These are phyloP conservation scores for Manacus vitellinus DNA, from an alignment of 2,113 vertebrate genomes.

Conservation along the genomic window DNA sequence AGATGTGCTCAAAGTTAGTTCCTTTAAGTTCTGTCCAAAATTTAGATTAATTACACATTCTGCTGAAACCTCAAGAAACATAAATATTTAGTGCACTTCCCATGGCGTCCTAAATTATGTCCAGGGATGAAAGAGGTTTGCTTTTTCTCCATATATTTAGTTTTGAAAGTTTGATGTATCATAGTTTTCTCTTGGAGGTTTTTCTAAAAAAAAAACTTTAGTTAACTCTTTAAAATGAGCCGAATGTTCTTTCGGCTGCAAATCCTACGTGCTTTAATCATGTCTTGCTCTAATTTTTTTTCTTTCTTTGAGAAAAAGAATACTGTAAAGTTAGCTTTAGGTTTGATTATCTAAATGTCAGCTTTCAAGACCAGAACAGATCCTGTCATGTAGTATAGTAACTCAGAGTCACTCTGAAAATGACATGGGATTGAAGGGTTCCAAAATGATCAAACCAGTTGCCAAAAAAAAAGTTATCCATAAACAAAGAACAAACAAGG, in stretches of 20 bases:
- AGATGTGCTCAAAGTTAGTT: not conserved
- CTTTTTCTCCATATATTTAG: not conserved
- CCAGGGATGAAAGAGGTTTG: not conserved
- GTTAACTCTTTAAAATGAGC: not conserved
- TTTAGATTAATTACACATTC: not conserved
- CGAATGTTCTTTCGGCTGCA: not conserved
- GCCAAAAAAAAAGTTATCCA: not conserved
- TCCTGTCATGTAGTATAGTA: not conserved
- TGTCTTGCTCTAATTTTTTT: not conserved
- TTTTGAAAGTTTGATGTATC: not conserved
- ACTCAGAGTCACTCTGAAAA: not conserved
- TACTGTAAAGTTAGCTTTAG: not conserved
- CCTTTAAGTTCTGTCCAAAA: conserved; percentile 3
- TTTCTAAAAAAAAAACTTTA: not conserved
- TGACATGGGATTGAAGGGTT: not conserved
- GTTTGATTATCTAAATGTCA: not conserved
- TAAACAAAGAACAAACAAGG: not conserved
- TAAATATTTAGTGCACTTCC: not conserved
- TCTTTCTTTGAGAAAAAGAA: not conserved
- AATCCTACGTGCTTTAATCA: not conserved
- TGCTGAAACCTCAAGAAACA: conserved; percentile 1
- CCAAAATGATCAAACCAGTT: not conserved
- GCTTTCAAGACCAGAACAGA: not conserved
- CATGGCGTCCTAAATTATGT: not conserved
- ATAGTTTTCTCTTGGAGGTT: not conserved